A percentile compares a stretch with the other conserved stretches of the same genome.
Evolutionary conservation across 2,797 vertebrate species (phyloP).

Genomic region (Amniataba percoides): DNA sequence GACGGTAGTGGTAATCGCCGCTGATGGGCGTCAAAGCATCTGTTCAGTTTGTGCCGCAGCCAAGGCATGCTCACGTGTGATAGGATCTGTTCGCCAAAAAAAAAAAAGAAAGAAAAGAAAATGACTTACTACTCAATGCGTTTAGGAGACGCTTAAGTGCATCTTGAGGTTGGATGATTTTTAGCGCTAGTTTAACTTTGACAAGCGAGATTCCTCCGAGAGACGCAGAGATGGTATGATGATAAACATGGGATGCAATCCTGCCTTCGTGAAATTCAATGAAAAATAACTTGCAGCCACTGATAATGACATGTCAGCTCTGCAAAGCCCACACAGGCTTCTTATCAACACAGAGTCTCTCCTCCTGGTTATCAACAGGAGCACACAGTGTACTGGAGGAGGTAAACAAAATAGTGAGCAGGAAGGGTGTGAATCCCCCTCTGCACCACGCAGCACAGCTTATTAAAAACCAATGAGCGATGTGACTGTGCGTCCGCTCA

Average conservation of each 20-base stretch:
- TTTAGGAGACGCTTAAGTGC: neutral
- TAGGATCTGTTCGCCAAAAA: neutral
- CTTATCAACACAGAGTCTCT: neutral
- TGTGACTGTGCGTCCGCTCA: neutral
- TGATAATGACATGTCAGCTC: neutral
- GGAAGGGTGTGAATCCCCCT: constrained; percentile 18
- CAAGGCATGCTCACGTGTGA: neutral
- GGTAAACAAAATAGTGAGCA: constrained; percentile 25
- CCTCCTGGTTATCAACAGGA: constrained; percentile 13
- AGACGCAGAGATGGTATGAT: neutral
- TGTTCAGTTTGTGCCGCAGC: neutral
- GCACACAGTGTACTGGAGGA: constrained; percentile 1
- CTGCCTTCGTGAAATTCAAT: neutral
- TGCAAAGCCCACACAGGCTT: neutral
- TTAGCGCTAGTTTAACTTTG: neutral
- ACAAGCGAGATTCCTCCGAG: neutral
- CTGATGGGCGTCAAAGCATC: neutral
- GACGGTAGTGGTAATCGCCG: neutral
- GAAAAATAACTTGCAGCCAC: neutral
- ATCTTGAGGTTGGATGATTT: neutral
- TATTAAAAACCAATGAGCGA: neutral
- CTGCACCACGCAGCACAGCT: neutral
- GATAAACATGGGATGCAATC: neutral
- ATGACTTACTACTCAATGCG: too few species aligned
- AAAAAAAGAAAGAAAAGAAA: neutral